phyloP scores from a whole-genome alignment of 2,888 invertebrate genomes.

The Trissonchulus latispiculum region DNA sequence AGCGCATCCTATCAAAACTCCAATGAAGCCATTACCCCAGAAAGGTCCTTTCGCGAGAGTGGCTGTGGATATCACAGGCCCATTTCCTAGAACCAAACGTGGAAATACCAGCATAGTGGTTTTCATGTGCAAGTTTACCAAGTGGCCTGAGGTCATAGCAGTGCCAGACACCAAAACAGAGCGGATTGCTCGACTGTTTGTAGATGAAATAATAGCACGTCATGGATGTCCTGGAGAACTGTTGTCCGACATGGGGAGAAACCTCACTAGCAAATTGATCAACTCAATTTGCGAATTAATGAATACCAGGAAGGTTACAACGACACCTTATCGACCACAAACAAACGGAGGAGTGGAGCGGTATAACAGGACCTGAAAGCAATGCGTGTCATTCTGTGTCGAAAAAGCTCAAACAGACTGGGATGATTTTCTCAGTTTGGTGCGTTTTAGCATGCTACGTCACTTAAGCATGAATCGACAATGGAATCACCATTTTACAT shows the following conservation, averaged over 20 bases:
- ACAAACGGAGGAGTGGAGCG: background rate
- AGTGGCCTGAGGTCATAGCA: background rate
- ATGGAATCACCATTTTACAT: too few relatives aligned
- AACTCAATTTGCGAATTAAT: background rate
- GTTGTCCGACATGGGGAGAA: background rate
- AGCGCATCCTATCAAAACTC: background rate
- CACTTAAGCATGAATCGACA: background rate
- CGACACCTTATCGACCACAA: background rate
- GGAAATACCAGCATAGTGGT: background rate
- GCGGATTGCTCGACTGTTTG: background rate
- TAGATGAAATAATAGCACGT: background rate
- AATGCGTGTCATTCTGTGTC: background rate
- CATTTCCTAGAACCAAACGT: background rate
- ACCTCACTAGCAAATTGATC: background rate
- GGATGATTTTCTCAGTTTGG: too few relatives aligned
- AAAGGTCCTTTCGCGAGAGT: background rate
- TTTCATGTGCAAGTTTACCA: background rate
- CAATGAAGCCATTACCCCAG: background rate
- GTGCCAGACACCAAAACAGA: background rate
- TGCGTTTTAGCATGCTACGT: too few relatives aligned
- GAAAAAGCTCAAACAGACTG: too few relatives aligned
- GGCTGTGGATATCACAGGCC: background rate
- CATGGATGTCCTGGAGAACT: background rate
- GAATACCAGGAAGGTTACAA: background rate
- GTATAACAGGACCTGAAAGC: background rate